Evolutionary conservation across 2,797 vertebrate species (phyloP).

Genomic region (Poeciliopsis turneri): DNA sequence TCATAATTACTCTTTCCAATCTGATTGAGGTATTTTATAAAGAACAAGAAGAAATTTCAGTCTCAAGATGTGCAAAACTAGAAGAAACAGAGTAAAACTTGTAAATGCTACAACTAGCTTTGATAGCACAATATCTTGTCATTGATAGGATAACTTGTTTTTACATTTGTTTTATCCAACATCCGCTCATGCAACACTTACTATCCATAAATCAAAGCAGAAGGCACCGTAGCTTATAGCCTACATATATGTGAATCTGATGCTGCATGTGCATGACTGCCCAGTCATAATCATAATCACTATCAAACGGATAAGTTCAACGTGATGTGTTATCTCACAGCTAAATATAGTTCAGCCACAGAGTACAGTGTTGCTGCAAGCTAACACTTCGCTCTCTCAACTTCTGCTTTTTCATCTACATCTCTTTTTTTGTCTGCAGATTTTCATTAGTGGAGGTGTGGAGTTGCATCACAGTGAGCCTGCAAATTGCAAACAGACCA

Average conservation of each 20-base stretch:
- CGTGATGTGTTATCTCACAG: constrained; percentile 72
- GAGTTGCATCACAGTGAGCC: constrained; percentile 16
- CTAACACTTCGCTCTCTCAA: constrained; percentile 44
- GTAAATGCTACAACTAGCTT: background rate
- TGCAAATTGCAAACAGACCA: constrained; percentile 41
- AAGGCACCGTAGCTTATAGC: background rate
- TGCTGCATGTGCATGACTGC: constrained; percentile 42
- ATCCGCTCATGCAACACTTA: background rate
- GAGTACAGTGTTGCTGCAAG: constrained; percentile 64
- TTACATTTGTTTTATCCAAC: background rate
- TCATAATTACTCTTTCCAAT: background rate
- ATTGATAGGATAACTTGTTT: background rate
- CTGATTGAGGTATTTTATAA: background rate
- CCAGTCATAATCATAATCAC: constrained; percentile 68
- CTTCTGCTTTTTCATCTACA: constrained; percentile 40
- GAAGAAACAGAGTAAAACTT: background rate
- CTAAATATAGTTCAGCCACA: constrained; percentile 74
- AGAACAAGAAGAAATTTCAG: background rate
- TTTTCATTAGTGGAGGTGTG: constrained; percentile 36
- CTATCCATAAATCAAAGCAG: background rate
- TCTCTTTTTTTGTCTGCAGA: constrained; percentile 30
- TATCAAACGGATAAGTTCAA: constrained; percentile 75
- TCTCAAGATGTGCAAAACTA: background rate
- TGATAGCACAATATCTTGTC: background rate
- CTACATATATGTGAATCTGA: constrained; percentile 4